These are phyloP conservation scores for Agrotis clavis DNA, from an alignment of 2,888 invertebrate genomes.

Conservation along the genomic window DNA sequence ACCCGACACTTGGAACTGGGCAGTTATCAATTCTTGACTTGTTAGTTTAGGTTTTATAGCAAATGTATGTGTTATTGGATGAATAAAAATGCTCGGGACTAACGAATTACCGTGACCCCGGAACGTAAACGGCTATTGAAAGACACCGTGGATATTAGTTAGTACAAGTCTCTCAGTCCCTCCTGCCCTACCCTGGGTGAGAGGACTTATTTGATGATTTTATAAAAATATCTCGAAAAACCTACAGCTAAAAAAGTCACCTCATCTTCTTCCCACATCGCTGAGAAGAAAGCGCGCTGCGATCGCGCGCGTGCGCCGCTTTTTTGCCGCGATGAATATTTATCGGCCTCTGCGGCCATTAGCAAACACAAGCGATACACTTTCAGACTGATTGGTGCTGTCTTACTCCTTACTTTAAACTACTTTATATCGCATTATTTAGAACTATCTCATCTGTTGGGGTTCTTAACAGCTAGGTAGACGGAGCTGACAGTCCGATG, in stretches of 20 bases:
- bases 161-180: too few species aligned
- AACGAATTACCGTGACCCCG: too few species aligned
- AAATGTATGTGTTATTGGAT: too few species aligned
- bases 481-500: background rate
- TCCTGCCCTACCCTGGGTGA: too few species aligned
- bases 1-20: too few species aligned
- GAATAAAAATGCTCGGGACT: too few species aligned
- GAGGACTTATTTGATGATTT: too few species aligned
- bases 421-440: slow-evolving; percentile 41
- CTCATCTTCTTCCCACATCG: slow-evolving; percentile 71
- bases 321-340: slow-evolving; percentile 91
- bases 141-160: too few species aligned
- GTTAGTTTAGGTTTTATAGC: too few species aligned
- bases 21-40: too few species aligned
- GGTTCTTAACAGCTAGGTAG: background rate
- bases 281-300: slow-evolving; percentile 86
- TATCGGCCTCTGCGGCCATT: slow-evolving; percentile 83
- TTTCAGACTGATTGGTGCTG: slow-evolving; percentile 72
- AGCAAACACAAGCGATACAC: slow-evolving; percentile 75
- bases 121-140: too few species aligned
- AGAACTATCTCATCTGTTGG: slow-evolving; percentile 4
- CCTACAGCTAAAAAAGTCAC: slow-evolving; percentile 36
- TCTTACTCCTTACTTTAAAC: slow-evolving; percentile 58
- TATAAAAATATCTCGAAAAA: background rate
- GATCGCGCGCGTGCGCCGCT: slow-evolving; percentile 82